Conservation (phyloP, 2,888 invertebrate genomes). For the Eupithecia subumbrata region DNA sequence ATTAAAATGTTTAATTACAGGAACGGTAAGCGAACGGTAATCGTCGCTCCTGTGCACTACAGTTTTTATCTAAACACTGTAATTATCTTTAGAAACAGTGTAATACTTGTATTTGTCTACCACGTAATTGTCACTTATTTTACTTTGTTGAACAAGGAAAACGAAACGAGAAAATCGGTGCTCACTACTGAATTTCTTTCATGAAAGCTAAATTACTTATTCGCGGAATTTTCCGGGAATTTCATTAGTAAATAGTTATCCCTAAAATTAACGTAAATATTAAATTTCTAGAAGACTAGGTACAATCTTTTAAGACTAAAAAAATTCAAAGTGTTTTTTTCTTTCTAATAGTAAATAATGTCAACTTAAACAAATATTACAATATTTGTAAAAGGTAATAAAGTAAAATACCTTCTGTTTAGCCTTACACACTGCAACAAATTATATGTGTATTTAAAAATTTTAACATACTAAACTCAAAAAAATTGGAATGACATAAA, state of each 20-base stretch:
- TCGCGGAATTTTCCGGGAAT: neutral
- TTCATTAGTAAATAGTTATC: no score
- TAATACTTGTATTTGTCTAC: neutral
- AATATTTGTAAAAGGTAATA: no score
- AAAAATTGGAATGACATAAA: slow-evolving; percentile 13
- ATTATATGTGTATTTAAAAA: no score
- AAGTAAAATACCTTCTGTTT: no score
- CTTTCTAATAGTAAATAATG: no score
- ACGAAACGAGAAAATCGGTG: neutral
- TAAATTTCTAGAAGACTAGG: no score
- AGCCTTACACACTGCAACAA: no score
- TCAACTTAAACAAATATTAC: no score
- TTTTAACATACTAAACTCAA: neutral
- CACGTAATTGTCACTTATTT: no score
- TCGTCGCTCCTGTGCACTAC: slow-evolving; percentile 72
- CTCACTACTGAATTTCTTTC: neutral
- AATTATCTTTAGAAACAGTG: slow-evolving; percentile 42
- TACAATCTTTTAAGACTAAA: no score
- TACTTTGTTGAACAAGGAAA: neutral
- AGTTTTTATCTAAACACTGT: slow-evolving; percentile 77
- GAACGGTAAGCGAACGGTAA: slow-evolving; percentile 78
- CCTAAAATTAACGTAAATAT: no score
- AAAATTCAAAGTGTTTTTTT: no score
- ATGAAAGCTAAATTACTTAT: neutral
- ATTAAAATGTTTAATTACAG: slow-evolving; percentile 83